Evolutionary conservation across 2,797 vertebrate species (phyloP).

Genomic region (Rhinogobio ventralis): DNA sequence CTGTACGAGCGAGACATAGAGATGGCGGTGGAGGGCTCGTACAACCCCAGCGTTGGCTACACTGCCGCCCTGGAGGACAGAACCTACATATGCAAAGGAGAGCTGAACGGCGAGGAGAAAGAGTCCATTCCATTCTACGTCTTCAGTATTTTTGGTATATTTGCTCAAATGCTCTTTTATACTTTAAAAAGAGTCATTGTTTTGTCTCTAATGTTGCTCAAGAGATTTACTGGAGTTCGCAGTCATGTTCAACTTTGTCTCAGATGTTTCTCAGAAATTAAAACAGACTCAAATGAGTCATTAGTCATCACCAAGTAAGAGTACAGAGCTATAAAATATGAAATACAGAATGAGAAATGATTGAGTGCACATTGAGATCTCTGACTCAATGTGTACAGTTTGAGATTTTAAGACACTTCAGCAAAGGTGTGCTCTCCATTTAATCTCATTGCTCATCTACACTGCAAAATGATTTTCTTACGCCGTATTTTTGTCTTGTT

Average conservation of each 20-base stretch:
- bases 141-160: conserved; percentile 85
- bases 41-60: conserved; percentile 86
- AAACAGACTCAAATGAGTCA: background rate
- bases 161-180: background rate
- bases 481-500: background rate
- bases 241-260: background rate
- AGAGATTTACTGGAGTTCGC: background rate
- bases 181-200: background rate
- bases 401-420: background rate
- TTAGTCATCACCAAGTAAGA: background rate
- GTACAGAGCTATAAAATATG: background rate
- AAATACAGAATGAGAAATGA: background rate
- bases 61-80: conserved; percentile 87
- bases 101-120: conserved; percentile 80
- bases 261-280: background rate
- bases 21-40: conserved; percentile 74
- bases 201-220: background rate
- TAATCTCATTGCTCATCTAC: background rate
- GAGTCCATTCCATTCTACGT: conserved; percentile 84
- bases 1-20: conserved; percentile 84
- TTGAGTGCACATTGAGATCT: background rate
- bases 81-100: conserved; percentile 87
- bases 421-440: background rate
- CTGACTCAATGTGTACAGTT: background rate
- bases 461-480: background rate